These are phyloP conservation scores for Neogobius melanostomus DNA, from an alignment of 2,113 vertebrate species.

Conservation along the genomic window DNA sequence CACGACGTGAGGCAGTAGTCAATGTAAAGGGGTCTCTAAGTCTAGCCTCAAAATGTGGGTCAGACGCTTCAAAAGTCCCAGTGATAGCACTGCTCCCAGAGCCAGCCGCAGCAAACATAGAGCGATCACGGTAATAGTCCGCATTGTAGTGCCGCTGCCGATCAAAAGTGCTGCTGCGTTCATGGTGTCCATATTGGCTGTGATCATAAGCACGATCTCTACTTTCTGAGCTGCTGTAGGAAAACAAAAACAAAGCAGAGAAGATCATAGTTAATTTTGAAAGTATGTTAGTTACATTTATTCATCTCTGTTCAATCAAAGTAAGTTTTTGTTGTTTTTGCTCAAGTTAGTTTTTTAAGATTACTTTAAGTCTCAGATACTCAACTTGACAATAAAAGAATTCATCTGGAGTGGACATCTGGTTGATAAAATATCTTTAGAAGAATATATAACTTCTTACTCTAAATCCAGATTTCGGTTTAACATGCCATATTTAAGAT, in stretches of 20 bases:
- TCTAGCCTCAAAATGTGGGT: constrained; percentile 95
- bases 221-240: constrained; percentile 93
- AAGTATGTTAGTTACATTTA: not conserved
- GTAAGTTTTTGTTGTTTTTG: too few relatives aligned
- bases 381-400: not conserved
- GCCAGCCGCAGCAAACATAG: constrained; percentile 80
- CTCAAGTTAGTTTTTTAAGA: too few relatives aligned
- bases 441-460: not conserved
- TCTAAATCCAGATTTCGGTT: not conserved
- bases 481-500: not conserved
- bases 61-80: constrained; percentile 89
- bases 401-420: not conserved
- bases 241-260: constrained; percentile 65
- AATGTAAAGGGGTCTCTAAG: constrained; percentile 91
- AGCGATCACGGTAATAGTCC: constrained; percentile 97
- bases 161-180: constrained; percentile 93
- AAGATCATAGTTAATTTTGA: constrained; percentile 16
- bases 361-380: too few relatives aligned
- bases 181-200: constrained; percentile 99
- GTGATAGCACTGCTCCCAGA: constrained; percentile 69
- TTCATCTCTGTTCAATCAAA: too few relatives aligned
- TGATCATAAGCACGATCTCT: constrained; percentile 98
- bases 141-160: constrained; percentile 95
- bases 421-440: too few relatives aligned
- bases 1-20: constrained; percentile 91